These are phyloP conservation scores for Herpailurus yagouaroundi DNA, from an alignment of 2,113 vertebrate species.

Conservation along the genomic window DNA sequence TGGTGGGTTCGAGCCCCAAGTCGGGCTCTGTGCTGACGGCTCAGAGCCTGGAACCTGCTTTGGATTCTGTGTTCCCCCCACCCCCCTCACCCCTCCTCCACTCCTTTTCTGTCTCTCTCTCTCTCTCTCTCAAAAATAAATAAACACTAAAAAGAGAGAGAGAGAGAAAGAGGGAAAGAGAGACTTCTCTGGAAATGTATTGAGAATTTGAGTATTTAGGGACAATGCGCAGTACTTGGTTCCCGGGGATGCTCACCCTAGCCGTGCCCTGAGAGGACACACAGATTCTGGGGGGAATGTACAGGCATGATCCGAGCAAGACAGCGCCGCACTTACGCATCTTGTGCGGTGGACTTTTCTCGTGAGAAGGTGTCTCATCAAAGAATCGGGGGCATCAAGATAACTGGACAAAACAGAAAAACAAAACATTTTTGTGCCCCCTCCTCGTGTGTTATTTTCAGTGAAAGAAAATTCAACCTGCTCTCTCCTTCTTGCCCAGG, in stretches of 20 bases:
- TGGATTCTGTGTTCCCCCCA: no score
- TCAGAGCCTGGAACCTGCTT: no score
- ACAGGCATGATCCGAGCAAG: not conserved
- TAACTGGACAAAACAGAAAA: conserved; percentile 41
- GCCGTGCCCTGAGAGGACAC: not conserved
- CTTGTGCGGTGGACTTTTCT: not conserved
- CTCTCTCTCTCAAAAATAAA: no score
- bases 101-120: no score
- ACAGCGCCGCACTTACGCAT: not conserved
- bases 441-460: conserved; percentile 70
- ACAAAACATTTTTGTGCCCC: not conserved
- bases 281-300: not conserved
- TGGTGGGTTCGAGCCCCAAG: no score
- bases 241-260: not conserved
- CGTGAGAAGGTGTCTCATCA: not conserved
- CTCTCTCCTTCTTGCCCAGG: not conserved
- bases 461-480: conserved; percentile 75
- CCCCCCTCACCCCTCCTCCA: no score
- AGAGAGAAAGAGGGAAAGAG: not conserved
- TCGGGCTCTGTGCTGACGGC: no score
- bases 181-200: not conserved
- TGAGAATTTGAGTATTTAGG: not conserved
- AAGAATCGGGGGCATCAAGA: not conserved
- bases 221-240: not conserved
- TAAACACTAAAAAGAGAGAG: not conserved